Base-by-base conservation (phyloP, 2,797 vertebrate species). In the Pitangus sulphuratus region DNA sequence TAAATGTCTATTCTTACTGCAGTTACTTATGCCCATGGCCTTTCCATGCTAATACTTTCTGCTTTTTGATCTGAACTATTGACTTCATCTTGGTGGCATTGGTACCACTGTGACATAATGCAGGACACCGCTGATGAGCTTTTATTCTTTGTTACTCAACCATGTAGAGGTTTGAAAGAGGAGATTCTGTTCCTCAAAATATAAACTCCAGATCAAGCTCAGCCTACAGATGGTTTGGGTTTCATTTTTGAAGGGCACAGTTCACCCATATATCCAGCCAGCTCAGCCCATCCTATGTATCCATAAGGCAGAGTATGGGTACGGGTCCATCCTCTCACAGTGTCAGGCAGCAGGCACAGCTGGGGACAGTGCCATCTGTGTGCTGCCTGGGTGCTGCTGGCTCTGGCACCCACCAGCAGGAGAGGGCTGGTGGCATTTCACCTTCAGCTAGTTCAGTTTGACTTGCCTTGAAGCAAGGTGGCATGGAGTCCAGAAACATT, bases 321-420 rank as follows among this genome's bases (percentile, higher is more conserved):
- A 42, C 0, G 0, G n/a, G 19, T 68, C 4, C 1, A 0, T 78
- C 39, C 21, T 48, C 22, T 48, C 1, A 7, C 65, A 56, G 18
- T 16, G 31, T 21, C 33, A 58, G 50, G 45, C 8, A 6, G 45
- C 61, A 66, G 57, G 20, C 3, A 1, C 45, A 30, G 31, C 16
- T 69, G 31, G 7, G 56, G 25, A 35, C 56, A 40, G 37, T 18
- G 18, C 26, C 28, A 6, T 39, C 33, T 69, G 8, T 3, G 42
- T 48, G 28, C 28, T 69, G 7, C 7, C 56, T 31, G 16, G 44
- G 44, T 45, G 44, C 44, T 45, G 20, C 44, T 45, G 44, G 44
- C 44, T 45, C 44, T 45, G 44, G 44, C 44, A 45, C 44, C 44
- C 44, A 45, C 20, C 20, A 12, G 44, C 44, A 45, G 44, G 44